Percentiles rank a stretch among this genome's conserved stretches.
phyloP scores from a whole-genome alignment of 1,140 invertebrate genomes.

The Tribolium madens region DNA sequence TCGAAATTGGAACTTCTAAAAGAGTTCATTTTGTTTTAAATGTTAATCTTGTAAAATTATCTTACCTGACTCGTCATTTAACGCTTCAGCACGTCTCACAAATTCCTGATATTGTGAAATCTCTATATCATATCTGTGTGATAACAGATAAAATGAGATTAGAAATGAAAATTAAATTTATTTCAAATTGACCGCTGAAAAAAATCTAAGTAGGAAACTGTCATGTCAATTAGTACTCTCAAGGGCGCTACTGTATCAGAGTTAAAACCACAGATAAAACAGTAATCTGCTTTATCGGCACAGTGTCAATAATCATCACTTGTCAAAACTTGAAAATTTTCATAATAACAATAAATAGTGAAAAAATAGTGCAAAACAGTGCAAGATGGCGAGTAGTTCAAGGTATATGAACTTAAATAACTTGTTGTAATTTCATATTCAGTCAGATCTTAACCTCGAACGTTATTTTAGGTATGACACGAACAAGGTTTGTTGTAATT shows the following conservation, averaged over 20 bases:
- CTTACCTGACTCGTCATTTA: neutral
- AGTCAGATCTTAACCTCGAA: neutral
- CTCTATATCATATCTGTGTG: too few relatives aligned
- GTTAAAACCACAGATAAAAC: too few relatives aligned
- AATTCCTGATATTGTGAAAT: too few relatives aligned
- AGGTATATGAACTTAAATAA: neutral
- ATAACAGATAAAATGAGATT: too few relatives aligned
- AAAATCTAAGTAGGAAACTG: too few relatives aligned
- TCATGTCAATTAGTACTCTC: too few relatives aligned
- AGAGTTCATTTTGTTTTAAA: neutral
- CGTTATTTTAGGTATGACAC: slow-evolving; percentile 72
- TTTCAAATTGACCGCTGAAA: too few relatives aligned
- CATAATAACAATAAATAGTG: neutral
- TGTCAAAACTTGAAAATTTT: neutral
- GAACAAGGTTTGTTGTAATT: slow-evolving; percentile 88
- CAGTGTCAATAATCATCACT: neutral
- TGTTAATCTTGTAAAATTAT: neutral
- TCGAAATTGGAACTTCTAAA: neutral
- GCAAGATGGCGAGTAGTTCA: neutral
- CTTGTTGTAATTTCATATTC: neutral
- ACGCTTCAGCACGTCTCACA: too few relatives aligned
- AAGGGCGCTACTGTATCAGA: too few relatives aligned
- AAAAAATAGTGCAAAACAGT: neutral
- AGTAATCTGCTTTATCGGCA: neutral
- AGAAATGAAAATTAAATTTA: too few relatives aligned